Percentiles rank a stretch among this genome's conserved stretches.
These are phyloP conservation scores for Palaemon carinicauda DNA, from an alignment of 1,140 invertebrate species.

Conservation along the genomic window DNA sequence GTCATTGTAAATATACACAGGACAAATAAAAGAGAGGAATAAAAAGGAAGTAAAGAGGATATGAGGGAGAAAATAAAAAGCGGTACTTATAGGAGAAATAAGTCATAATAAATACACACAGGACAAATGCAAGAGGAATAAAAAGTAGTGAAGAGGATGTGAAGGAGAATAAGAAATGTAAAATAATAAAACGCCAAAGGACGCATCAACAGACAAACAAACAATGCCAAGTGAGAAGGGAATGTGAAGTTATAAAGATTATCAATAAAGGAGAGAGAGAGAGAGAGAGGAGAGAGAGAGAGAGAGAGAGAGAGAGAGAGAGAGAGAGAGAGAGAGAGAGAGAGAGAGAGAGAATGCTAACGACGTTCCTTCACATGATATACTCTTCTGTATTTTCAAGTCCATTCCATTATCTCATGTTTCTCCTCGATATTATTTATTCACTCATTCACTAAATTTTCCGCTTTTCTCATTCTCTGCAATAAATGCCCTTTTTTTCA, in stretches of 20 bases:
- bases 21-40: too few relatives aligned
- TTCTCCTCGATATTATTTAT: too few relatives aligned
- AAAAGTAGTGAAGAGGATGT: too few relatives aligned
- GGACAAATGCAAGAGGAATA: too few relatives aligned
- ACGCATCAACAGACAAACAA: background rate
- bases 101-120: background rate
- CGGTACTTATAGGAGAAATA: background rate
- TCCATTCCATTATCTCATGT: too few relatives aligned
- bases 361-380: too few relatives aligned
- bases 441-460: too few relatives aligned
- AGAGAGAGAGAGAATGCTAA: background rate
- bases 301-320: background rate
- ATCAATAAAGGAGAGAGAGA: background rate
- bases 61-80: background rate
- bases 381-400: too few relatives aligned
- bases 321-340: background rate
- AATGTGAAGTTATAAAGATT: background rate
- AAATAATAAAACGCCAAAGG: background rate
- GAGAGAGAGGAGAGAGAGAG: background rate
- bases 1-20: too few relatives aligned
- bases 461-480: too few relatives aligned
- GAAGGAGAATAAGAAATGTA: background rate
- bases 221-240: background rate
- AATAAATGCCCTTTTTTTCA: too few relatives aligned
- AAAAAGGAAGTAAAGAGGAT: too few relatives aligned